Evolutionary conservation across 2,888 invertebrate genomes (phyloP).

Genomic region (Plagodis pulveraria): DNA sequence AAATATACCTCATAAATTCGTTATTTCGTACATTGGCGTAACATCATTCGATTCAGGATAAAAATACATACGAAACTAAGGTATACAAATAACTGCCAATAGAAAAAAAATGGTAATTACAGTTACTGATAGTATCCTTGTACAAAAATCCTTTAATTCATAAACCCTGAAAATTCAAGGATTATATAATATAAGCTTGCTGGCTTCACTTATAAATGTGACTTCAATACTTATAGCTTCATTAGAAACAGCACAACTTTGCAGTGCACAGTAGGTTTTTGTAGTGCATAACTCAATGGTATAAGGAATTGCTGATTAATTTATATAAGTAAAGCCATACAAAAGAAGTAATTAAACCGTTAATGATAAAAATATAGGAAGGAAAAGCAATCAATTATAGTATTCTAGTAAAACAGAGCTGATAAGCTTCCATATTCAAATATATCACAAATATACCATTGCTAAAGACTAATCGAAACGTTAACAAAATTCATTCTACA

Average conservation of each 20-base stretch:
- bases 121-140: neutral
- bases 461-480: slow-evolving; percentile 39
- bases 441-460: slow-evolving; percentile 41
- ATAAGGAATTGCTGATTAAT: too few relatives aligned
- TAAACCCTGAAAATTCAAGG: too few relatives aligned
- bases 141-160: neutral
- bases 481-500: slow-evolving; percentile 41
- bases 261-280: too few relatives aligned
- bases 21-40: slow-evolving; percentile 17
- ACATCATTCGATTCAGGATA: slow-evolving; percentile 17
- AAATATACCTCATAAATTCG: slow-evolving; percentile 21
- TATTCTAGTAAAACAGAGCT: slow-evolving; percentile 14
- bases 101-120: slow-evolving; percentile 5
- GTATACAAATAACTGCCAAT: slow-evolving; percentile 6
- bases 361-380: slow-evolving; percentile 2
- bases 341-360: neutral
- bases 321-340: neutral
- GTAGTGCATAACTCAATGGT: too few relatives aligned
- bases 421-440: slow-evolving; percentile 24
- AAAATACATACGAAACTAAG: slow-evolving; percentile 8
- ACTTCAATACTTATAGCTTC: too few relatives aligned
- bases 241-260: too few relatives aligned
- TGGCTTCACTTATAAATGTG: too few relatives aligned
- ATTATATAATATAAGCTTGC: too few relatives aligned
- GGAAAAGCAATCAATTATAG: too few relatives aligned